Percentiles rank a stretch among this genome's conserved stretches.
Evolutionary conservation across 2,797 vertebrate species (phyloP).

Genomic region (Sibirionetta formosa): DNA sequence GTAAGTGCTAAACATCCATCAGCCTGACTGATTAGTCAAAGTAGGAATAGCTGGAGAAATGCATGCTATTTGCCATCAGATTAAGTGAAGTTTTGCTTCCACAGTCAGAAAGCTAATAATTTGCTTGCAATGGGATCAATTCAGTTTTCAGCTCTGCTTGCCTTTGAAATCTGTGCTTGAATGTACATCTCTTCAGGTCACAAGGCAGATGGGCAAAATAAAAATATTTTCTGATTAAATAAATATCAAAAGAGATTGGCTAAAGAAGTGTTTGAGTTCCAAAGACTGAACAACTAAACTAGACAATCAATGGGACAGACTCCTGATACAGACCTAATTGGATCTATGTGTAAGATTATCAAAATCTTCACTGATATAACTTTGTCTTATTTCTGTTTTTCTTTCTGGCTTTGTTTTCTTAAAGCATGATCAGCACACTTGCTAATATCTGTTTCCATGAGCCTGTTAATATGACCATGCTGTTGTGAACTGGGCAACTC

Average conservation of each 20-base stretch:
- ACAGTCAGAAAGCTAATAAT: slow-evolving; percentile 76
- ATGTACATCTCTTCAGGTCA: slow-evolving; percentile 30
- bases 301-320: neutral
- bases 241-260: neutral
- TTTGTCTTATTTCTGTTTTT: neutral
- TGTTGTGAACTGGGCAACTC: neutral
- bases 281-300: neutral
- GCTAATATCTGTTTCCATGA: neutral
- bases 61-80: slow-evolving; percentile 78
- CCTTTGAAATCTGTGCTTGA: slow-evolving; percentile 52
- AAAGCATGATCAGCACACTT: neutral
- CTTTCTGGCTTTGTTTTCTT: neutral
- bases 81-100: slow-evolving; percentile 80
- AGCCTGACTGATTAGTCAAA: slow-evolving; percentile 75
- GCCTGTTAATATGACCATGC: neutral
- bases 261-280: neutral
- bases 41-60: slow-evolving; percentile 75
- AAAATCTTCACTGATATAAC: neutral
- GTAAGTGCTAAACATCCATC: slow-evolving; percentile 76
- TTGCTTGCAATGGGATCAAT: slow-evolving; percentile 63
- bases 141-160: slow-evolving; percentile 56
- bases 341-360: neutral
- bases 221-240: slow-evolving; percentile 53
- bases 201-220: neutral
- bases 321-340: neutral